A percentile compares a stretch with the other conserved stretches of the same genome.
phyloP scores from a whole-genome alignment of 2,797 vertebrate genomes.

The Eulemur rubriventer region DNA sequence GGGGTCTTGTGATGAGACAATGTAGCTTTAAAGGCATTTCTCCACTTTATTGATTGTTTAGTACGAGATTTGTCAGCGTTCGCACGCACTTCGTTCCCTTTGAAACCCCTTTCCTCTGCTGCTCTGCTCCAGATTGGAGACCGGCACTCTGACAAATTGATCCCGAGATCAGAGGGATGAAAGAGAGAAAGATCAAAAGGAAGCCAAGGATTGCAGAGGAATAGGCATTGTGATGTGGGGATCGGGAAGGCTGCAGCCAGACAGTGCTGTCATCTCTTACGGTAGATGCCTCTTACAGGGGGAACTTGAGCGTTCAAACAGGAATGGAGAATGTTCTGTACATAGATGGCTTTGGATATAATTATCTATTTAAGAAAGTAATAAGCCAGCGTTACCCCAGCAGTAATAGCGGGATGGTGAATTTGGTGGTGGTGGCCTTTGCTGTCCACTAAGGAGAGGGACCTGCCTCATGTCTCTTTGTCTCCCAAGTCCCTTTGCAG shows the following conservation, averaged over 20 bases:
- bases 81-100: background rate
- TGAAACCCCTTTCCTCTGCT: background rate
- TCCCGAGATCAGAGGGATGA: conserved; percentile 47
- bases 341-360: background rate
- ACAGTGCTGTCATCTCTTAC: conserved; percentile 27
- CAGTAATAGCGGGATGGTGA: background rate
- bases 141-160: conserved; percentile 38
- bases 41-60: background rate
- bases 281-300: background rate
- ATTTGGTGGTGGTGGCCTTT: background rate
- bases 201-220: background rate
- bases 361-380: background rate
- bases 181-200: conserved; percentile 57
- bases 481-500: background rate
- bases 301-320: background rate
- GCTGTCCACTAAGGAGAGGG: background rate
- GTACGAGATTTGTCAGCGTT: background rate
- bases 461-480: background rate
- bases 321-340: background rate
- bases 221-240: background rate
- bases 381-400: background rate
- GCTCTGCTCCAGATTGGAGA: background rate
- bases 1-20: background rate
- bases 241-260: background rate
- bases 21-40: background rate